A percentile compares a stretch with the other conserved stretches of the same genome.
phyloP scores from a whole-genome alignment of 2,888 invertebrate species.

The Diploptera punctata region DNA sequence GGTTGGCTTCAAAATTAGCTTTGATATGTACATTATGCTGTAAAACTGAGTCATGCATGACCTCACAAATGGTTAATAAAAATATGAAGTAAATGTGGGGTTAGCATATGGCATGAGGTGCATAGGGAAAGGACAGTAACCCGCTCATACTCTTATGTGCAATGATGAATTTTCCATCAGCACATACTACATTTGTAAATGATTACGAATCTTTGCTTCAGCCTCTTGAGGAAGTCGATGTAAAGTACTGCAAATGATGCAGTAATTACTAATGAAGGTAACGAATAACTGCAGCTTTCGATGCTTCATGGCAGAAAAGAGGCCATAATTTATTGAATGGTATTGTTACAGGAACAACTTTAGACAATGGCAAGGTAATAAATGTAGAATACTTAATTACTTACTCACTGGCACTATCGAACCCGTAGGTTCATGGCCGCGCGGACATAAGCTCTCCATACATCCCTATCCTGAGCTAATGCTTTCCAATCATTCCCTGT shows the following conservation, averaged over 20 bases:
- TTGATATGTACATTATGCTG: too few relatives aligned
- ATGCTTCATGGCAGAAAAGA: conserved; percentile 13
- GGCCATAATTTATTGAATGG: not conserved
- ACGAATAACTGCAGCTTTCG: conserved; percentile 9
- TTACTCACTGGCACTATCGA: too few relatives aligned
- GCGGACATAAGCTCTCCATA: too few relatives aligned
- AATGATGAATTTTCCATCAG: not conserved
- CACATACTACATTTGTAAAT: not conserved
- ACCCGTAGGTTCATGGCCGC: too few relatives aligned
- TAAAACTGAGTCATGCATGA: too few relatives aligned
- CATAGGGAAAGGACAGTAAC: not conserved
- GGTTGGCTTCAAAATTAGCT: too few relatives aligned
- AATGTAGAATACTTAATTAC: not conserved
- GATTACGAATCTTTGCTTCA: too few relatives aligned
- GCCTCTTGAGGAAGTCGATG: not conserved
- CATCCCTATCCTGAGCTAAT: too few relatives aligned
- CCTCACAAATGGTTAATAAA: too few relatives aligned
- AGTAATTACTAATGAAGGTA: not conserved
- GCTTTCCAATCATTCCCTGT: too few relatives aligned
- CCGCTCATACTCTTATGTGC: not conserved
- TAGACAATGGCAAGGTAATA: not conserved
- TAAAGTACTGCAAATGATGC: not conserved
- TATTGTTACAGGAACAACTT: not conserved
- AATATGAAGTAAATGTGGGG: too few relatives aligned
- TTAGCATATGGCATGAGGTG: not conserved